Conservation (phyloP, 2,888 invertebrate species). For the Blastobasis adustella region DNA sequence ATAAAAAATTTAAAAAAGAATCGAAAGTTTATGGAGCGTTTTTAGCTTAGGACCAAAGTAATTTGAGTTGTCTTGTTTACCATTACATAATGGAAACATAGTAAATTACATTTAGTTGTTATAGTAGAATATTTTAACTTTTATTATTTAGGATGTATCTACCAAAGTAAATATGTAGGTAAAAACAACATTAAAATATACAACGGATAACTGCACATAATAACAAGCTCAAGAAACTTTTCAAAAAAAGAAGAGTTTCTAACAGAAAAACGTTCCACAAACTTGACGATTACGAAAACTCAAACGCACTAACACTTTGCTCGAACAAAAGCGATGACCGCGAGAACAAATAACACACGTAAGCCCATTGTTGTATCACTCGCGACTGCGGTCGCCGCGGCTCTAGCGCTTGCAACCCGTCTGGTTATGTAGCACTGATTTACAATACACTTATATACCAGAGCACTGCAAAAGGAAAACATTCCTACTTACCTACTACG, state of each 20-base stretch:
- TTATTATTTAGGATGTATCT: too few relatives aligned
- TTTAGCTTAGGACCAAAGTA: too few relatives aligned
- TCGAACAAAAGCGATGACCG: neutral
- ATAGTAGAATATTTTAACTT: too few relatives aligned
- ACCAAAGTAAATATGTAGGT: too few relatives aligned
- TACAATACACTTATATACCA: neutral
- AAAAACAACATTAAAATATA: too few relatives aligned
- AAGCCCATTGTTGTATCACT: conserved; percentile 8
- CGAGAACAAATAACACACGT: conserved; percentile 2
- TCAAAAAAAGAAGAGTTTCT: neutral
- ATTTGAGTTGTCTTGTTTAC: too few relatives aligned
- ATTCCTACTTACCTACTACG: neutral
- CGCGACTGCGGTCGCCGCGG: neutral
- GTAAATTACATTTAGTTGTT: too few relatives aligned
- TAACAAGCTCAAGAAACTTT: too few relatives aligned
- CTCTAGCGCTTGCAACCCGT: neutral
- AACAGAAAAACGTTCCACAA: neutral
- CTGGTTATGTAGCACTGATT: neutral
- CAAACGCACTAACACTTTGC: neutral
- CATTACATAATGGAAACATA: too few relatives aligned
- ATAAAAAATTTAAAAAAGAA: too few relatives aligned
- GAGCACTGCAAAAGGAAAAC: neutral
- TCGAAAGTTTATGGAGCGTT: too few relatives aligned
- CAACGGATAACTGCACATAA: too few relatives aligned
- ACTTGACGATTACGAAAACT: neutral